Evolutionary conservation across 2,113 vertebrate genomes (phyloP).

Genomic region (Ciconia stormi): DNA sequence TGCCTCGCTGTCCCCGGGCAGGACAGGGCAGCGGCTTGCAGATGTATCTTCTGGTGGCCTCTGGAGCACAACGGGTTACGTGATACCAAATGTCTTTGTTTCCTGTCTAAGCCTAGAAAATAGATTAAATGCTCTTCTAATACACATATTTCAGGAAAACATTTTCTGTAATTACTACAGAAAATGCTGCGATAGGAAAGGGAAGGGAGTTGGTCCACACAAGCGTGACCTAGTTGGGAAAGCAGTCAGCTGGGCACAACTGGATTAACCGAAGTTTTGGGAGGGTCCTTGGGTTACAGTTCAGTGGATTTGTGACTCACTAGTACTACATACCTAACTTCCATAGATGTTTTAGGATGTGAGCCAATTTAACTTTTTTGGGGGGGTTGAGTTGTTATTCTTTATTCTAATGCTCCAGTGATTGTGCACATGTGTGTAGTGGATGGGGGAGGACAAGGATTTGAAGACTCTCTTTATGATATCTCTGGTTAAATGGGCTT

Average conservation of each 20-base stretch:
- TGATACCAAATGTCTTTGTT: not conserved
- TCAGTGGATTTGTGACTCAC: not conserved
- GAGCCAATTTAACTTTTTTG: not conserved
- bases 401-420: not conserved
- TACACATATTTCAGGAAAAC: not conserved
- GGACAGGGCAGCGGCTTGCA: not conserved
- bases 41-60: not conserved
- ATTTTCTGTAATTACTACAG: not conserved
- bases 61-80: not conserved
- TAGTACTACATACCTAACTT: not conserved
- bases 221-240: not conserved
- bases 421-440: not conserved
- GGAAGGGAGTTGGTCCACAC: conserved; percentile 39
- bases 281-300: not conserved
- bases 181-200: not conserved
- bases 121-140: not conserved
- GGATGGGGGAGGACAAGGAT: not conserved
- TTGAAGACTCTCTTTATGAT: not conserved
- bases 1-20: not conserved
- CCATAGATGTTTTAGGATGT: not conserved
- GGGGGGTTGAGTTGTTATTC: not conserved
- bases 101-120: not conserved
- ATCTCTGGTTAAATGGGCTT: not conserved
- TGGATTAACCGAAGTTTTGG: not conserved
- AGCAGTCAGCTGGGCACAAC: not conserved